Conservation (phyloP, 2,888 invertebrate genomes). For the Mallateleia sp. region DNA sequence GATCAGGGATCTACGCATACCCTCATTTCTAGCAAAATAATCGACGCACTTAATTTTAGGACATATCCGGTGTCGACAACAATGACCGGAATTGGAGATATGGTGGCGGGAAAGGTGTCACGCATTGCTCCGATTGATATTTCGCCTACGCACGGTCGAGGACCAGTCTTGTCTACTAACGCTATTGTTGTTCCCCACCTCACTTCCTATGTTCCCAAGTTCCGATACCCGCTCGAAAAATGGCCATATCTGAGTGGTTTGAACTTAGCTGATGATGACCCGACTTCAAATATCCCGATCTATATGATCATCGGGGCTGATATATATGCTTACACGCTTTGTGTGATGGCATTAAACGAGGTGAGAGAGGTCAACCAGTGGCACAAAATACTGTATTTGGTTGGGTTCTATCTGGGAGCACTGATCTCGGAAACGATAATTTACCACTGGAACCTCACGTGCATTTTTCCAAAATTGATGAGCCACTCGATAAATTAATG, state of each 20-base stretch:
- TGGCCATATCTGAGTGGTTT: conserved; percentile 22
- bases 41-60: not conserved
- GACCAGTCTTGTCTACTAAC: not conserved
- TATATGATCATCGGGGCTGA: conserved; percentile 1
- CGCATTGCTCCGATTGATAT: not conserved
- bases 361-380: not conserved
- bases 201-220: conserved; percentile 8
- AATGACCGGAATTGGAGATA: not conserved
- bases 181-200: conserved; percentile 13
- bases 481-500: not conserved
- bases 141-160: not conserved
- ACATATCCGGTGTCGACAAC: not conserved
- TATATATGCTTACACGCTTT: not conserved
- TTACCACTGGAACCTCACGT: no score
- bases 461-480: not conserved
- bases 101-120: not conserved
- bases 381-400: not conserved
- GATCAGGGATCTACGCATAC: conserved; percentile 1
- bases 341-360: not conserved
- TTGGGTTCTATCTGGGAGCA: not conserved
- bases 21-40: not conserved
- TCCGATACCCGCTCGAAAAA: not conserved
- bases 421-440: no score
- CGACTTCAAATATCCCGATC: not conserved
- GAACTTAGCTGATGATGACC: not conserved